These are phyloP conservation scores for Notechis scutatus DNA, from an alignment of 2,113 vertebrate genomes.

Conservation along the genomic window DNA sequence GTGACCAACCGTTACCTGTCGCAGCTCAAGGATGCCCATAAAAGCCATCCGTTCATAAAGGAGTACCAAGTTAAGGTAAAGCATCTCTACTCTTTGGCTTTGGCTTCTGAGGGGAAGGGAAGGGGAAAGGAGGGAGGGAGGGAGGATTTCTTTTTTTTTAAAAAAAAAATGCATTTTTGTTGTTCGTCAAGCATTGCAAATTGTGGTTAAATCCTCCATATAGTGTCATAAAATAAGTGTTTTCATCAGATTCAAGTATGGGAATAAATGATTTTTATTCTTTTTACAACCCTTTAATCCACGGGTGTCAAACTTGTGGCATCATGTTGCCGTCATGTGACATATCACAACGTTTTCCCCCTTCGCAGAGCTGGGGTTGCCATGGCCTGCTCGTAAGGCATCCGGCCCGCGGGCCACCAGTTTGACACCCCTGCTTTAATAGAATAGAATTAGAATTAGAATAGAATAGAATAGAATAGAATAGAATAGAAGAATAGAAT, in stretches of 20 bases:
- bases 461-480: too few species aligned
- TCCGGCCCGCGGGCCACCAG: too few species aligned
- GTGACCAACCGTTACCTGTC: slow-evolving; percentile 94
- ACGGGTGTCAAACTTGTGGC: too few species aligned
- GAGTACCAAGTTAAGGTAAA: slow-evolving; percentile 91
- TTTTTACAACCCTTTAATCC: too few species aligned
- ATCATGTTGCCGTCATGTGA: too few species aligned
- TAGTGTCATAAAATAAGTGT: not conserved
- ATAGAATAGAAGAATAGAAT: too few species aligned
- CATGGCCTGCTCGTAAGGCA: too few species aligned
- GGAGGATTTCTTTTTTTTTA: rapidly evolving
- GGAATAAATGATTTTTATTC: not conserved
- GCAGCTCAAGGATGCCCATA: slow-evolving; percentile 92
- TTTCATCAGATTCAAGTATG: not conserved
- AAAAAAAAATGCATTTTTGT: not conserved
- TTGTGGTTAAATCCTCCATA: not conserved
- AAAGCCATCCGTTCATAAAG: slow-evolving; percentile 86
- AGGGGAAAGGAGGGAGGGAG: too few species aligned
- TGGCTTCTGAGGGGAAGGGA: not conserved
- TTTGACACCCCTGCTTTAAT: too few species aligned
- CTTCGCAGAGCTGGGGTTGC: too few species aligned
- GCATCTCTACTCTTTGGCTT: not conserved
- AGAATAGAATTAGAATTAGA: too few species aligned
- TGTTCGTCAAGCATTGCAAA: not conserved
- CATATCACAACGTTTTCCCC: too few species aligned